Base-by-base conservation (phyloP, 2,888 invertebrate species). In the Amphiduros pacificus region DNA sequence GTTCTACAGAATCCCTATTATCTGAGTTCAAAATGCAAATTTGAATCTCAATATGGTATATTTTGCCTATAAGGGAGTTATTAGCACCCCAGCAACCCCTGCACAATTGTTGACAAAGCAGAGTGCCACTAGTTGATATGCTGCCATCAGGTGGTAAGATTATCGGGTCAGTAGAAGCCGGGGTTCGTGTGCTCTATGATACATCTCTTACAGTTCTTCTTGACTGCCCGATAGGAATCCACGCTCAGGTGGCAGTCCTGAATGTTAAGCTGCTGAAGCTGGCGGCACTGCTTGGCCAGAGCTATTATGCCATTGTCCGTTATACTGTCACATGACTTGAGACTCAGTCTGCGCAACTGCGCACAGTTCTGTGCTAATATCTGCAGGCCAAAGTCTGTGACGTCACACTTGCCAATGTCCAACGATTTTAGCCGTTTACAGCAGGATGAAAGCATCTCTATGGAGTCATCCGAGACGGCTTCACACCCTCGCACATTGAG, bases 131-230 rank as follows among this genome's bases (percentile, higher is more conserved):
- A n/a, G n/a, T n/a, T n/a, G n/a, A n/a, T n/a, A n/a, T n/a, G n/a
- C n/a, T n/a, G n/a, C n/a, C n/a, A n/a, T n/a, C n/a, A n/a, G n/a
- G n/a, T n/a, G n/a, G n/a, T n/a, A n/a, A n/a, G n/a, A n/a, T n/a
- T n/a, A n/a, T n/a, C n/a, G n/a, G n/a, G n/a, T 86, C 85, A 91
- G 84, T 90, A 93, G 82, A 95, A 94, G 29, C 93, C 94, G 66
- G 94, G 94, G 84, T 95, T 94, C 1, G 94, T 94, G 79, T 95
- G 94, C 80, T 95, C 94, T 69, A 95, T 94, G 68, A 94, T 90
- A 83, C 94, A 95, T 74, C 92, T 85, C 76, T 93, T 92, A 83
- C 94, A 95, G 79, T 92, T 93, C 78, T 91, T 92, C 82, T 94
- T 94, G 49, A 95, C 93, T 4, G 93, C 93, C 73, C 92, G 85